Conservation (phyloP, 2,888 invertebrate species). For the Polyploca ridens region DNA sequence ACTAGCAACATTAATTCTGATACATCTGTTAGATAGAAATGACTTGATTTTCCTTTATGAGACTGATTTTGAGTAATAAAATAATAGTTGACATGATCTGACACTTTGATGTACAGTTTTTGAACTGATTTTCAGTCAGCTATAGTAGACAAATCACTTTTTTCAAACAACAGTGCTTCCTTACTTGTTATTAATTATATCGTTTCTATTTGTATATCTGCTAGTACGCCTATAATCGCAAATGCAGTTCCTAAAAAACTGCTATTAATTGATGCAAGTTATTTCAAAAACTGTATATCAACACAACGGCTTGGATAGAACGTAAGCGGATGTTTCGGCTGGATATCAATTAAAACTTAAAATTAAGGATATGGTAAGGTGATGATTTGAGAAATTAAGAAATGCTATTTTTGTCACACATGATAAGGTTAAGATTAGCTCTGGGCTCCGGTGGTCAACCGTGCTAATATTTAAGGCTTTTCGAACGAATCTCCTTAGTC, state of each 20-base stretch:
- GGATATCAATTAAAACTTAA: slow-evolving; percentile 74
- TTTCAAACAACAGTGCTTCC: not conserved
- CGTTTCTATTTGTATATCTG: not conserved
- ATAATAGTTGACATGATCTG: slow-evolving; percentile 58
- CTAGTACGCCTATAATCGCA: not conserved
- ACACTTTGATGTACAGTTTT: slow-evolving; percentile 46
- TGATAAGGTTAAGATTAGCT: slow-evolving; percentile 67
- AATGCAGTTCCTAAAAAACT: not conserved
- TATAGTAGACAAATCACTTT: not conserved
- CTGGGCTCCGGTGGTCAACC: slow-evolving; percentile 76
- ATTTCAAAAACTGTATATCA: slow-evolving; percentile 12
- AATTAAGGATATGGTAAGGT: slow-evolving; percentile 61
- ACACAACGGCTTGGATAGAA: slow-evolving; percentile 37
- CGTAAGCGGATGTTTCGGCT: slow-evolving; percentile 59
- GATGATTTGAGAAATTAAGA: slow-evolving; percentile 64
- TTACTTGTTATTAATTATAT: not conserved
- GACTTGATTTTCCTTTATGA: slow-evolving; percentile 66
- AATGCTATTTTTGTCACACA: slow-evolving; percentile 82
- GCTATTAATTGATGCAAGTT: not conserved
- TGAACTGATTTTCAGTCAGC: slow-evolving; percentile 22
- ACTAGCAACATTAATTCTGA: slow-evolving; percentile 10
- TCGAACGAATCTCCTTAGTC: slow-evolving; percentile 16
- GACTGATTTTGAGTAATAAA: slow-evolving; percentile 82
- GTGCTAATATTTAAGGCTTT: slow-evolving; percentile 35
- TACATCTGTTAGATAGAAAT: slow-evolving; percentile 16